phyloP scores from a whole-genome alignment of 2,797 vertebrate genomes.

The Gouania willdenowi region DNA sequence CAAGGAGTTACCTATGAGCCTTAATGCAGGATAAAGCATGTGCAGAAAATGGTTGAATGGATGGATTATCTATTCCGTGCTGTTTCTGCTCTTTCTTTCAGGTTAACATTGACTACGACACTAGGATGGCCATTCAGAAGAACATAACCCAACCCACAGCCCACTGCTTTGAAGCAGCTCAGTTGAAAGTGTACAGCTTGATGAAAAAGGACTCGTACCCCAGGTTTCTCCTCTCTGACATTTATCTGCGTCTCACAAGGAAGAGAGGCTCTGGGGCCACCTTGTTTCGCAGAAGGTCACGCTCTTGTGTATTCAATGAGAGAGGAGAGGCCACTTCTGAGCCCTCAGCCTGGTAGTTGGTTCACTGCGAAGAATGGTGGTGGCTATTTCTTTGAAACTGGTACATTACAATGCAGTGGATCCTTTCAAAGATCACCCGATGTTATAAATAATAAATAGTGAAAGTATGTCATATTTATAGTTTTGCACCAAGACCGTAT shows the following conservation, averaged over 20 bases:
- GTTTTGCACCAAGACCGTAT: too few relatives aligned
- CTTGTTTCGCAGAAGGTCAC: conserved; percentile 85
- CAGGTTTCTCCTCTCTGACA: conserved; percentile 85
- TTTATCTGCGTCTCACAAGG: conserved; percentile 79
- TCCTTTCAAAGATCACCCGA: too few relatives aligned
- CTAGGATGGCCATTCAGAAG: conserved; percentile 78
- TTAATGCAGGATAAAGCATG: too few relatives aligned
- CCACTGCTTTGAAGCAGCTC: conserved; percentile 83
- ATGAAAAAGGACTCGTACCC: conserved; percentile 97
- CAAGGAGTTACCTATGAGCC: too few relatives aligned
- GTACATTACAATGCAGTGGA: too few relatives aligned
- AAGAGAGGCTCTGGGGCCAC: conserved; percentile 61
- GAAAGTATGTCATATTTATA: too few relatives aligned
- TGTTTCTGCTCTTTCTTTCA: conserved; percentile 40
- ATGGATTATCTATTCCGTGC: too few relatives aligned
- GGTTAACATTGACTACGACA: conserved; percentile 93
- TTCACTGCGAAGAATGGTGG: too few relatives aligned
- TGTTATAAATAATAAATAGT: too few relatives aligned
- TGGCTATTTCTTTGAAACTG: too few relatives aligned
- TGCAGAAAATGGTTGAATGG: too few relatives aligned
- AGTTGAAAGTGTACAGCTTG: conserved; percentile 84
- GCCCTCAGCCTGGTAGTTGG: conserved; percentile 69
- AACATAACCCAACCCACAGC: conserved; percentile 69
- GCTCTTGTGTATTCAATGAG: conserved; percentile 87
- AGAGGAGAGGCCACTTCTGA: conserved; percentile 75